Evolutionary conservation across 2,113 vertebrate species (phyloP), one percentile per base, ranked within the genome.

Genomic region (Sisor rabdophorus): DNA sequence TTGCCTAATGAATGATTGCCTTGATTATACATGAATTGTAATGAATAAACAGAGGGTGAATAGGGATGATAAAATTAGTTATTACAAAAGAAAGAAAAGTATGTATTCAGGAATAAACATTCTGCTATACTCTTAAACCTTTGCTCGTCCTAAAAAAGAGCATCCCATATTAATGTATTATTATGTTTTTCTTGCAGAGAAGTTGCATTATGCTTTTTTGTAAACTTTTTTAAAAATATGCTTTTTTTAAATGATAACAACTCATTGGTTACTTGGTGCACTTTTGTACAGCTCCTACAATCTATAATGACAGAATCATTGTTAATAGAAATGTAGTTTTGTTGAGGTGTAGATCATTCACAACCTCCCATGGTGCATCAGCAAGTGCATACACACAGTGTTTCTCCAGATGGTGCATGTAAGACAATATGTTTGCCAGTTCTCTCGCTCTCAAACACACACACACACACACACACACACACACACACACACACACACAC

Each of bases 381-480:
- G 86, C 87, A 89, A 89, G 87, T 85, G 85, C 84, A 76, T 77
- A 81, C 50, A 80, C 84, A 85, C 86, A 52, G 79, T 82, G 71
- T 82, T 86, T 81, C 82, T 89, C 88, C 90, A 91, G 89, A 91
- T 92, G 91, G 90, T 89, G 84, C 81, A 85, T 86, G 87, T 89
- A 86, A 87, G 84, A 85, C 84, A 64, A 75, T 63, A 74, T 79
- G 77, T 67, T 78, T 76, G 60, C 58, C 68, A 55, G 54, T 61
- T 64, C 40, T 52, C 15, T 17, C 40, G 5, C 40, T 44, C 40
- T 44, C 55, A 76, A 6, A 56, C 71, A 56, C 22, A 71, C 11
- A 12, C 58, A 52, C 44, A 56, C 40, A 15, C 59, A 32, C 58
- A 81, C 64, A 74, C 69, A 67, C 78, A 65, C 12, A 19, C 73